Conservation (phyloP, 2,797 vertebrate genomes). For the Peromyscus aztecus region DNA sequence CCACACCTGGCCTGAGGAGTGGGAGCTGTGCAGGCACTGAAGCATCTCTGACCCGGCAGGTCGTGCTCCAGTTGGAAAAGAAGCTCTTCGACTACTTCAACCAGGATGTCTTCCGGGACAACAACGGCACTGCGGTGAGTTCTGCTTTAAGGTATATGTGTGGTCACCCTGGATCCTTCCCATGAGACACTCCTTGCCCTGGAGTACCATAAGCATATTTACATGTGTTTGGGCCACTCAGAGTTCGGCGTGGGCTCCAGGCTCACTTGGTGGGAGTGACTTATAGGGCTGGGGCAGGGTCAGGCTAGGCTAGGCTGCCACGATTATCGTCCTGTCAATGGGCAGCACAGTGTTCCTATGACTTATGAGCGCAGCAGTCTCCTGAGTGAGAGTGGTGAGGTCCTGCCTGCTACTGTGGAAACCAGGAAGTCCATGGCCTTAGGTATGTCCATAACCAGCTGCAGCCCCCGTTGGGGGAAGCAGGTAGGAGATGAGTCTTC, state of each 20-base stretch:
- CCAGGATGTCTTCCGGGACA: constrained; percentile 98
- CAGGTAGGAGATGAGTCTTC: no score
- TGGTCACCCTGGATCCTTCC: neutral
- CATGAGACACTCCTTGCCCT: no score
- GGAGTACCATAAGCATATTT: neutral
- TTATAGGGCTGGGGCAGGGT: neutral
- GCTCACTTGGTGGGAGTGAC: no score
- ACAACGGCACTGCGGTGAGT: constrained; percentile 96
- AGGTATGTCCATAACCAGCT: neutral
- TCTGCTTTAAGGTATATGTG: neutral
- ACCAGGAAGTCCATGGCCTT: neutral
- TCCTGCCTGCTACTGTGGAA: no score
- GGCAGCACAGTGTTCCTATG: neutral
- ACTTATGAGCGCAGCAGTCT: neutral
- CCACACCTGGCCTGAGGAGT: neutral
- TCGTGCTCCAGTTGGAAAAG: constrained; percentile 97
- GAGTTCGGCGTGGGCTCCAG: neutral
- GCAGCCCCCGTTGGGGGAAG: rapidly evolving
- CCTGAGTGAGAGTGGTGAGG: rapidly evolving
- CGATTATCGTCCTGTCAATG: neutral
- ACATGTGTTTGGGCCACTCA: neutral
- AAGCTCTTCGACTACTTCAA: constrained; percentile 97
- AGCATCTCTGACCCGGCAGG: constrained; percentile 85
- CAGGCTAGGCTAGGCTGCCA: neutral
- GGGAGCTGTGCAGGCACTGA: neutral